Evolutionary conservation across 2,888 invertebrate species (phyloP).

Genomic region (Imbricaverruca yamaguchii): DNA sequence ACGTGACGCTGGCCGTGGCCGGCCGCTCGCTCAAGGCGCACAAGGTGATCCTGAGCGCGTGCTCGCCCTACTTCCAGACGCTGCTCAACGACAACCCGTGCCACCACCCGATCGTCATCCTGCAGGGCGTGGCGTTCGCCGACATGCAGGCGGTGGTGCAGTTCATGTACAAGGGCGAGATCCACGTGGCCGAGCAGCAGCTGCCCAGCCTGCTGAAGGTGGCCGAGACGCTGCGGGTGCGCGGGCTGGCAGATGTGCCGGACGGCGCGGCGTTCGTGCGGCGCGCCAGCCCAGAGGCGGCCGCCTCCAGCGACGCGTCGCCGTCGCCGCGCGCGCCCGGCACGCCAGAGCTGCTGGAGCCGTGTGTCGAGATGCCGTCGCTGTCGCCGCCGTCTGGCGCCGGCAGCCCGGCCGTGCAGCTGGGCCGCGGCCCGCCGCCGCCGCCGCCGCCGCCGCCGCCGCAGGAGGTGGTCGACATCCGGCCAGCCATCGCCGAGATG

Average conservation of each 20-base stretch:
- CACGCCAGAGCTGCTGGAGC: conserved; percentile 28
- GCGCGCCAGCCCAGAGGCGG: conserved; percentile 40
- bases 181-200: conserved; percentile 86
- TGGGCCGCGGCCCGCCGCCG: conserved; percentile 33
- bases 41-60: conserved; percentile 86
- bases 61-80: conserved; percentile 86
- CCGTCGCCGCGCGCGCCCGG: conserved; percentile 31
- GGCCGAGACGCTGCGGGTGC: conserved; percentile 76
- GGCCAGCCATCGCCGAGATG: conserved; percentile 92
- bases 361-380: conserved; percentile 34
- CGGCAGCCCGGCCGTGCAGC: not conserved
- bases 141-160: conserved; percentile 85
- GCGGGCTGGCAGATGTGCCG: conserved; percentile 72
- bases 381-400: conserved; percentile 33
- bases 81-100: conserved; percentile 87
- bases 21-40: conserved; percentile 85
- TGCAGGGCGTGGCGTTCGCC: conserved; percentile 83
- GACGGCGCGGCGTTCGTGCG: conserved; percentile 30
- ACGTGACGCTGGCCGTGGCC: conserved; percentile 75
- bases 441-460: conserved; percentile 31
- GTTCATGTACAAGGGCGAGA: conserved; percentile 95
- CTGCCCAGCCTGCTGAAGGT: conserved; percentile 77
- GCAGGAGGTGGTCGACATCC: conserved; percentile 76
- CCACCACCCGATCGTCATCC: conserved; percentile 86
- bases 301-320: conserved; percentile 22